Percentiles rank a stretch among this genome's conserved stretches.
Conservation (phyloP, 2,797 vertebrate species). For the Coracias cyanogaster region DNA sequence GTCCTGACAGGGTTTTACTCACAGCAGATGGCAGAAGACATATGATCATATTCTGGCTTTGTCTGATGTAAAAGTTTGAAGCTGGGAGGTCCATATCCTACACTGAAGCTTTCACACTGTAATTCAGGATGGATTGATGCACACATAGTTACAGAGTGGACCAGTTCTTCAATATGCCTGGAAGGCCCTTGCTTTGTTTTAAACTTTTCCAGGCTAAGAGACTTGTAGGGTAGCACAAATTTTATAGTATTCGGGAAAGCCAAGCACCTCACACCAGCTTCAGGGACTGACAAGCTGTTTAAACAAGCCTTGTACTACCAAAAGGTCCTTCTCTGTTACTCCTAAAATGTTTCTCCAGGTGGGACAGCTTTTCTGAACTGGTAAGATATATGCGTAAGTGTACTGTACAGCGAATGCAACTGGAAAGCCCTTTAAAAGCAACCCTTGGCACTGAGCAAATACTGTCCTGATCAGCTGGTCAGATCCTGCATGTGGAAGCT, state of each 20-base stretch:
- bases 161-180: not conserved
- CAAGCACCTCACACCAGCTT: not conserved
- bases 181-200: not conserved
- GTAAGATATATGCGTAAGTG: too few relatives aligned
- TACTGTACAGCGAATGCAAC: not conserved
- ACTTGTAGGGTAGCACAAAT: not conserved
- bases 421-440: not conserved
- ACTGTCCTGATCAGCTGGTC: not conserved
- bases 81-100: not conserved
- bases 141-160: not conserved
- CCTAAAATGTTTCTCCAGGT: not conserved
- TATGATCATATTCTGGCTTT: not conserved
- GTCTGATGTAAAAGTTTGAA: not conserved
- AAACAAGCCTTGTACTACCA: not conserved
- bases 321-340: not conserved
- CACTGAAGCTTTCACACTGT: not conserved
- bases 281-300: not conserved
- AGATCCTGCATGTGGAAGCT: not conserved
- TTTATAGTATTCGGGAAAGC: not conserved
- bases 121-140: not conserved
- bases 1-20: rapidly evolving
- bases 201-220: not conserved
- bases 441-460: not conserved
- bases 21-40: not conserved
- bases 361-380: not conserved